A percentile compares a stretch with the other conserved stretches of the same genome.
Conservation (phyloP, 2,888 invertebrate species). For the Pegoplata infirma region DNA sequence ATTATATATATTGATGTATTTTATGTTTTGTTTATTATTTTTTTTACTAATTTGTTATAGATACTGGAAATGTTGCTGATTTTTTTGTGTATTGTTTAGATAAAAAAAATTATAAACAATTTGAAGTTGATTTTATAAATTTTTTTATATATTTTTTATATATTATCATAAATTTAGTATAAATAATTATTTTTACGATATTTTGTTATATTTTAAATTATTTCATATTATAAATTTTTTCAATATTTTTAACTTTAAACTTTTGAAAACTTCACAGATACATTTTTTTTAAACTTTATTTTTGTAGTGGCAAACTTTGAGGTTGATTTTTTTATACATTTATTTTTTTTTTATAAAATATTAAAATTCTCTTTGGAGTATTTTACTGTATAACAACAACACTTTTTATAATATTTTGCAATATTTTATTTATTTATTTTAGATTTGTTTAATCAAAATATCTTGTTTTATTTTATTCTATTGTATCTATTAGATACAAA, state of each 20-base stretch:
- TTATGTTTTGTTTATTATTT: slow-evolving; percentile 2
- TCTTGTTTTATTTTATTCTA: slow-evolving; percentile 27
- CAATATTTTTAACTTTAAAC: background rate
- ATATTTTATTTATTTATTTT: background rate
- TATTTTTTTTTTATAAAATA: background rate
- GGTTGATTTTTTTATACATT: background rate
- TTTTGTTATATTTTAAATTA: background rate
- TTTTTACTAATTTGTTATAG: background rate
- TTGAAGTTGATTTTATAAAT: background rate
- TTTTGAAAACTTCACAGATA: background rate
- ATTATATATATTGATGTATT: background rate
- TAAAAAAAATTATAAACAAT: background rate
- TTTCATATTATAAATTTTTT: background rate
- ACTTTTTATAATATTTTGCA: background rate
- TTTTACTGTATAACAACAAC: background rate
- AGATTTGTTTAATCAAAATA: background rate
- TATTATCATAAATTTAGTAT: no score
- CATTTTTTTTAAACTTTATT: no score
- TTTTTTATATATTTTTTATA: background rate
- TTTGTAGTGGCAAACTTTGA: background rate
- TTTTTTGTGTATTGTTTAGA: background rate
- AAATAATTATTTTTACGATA: background rate
- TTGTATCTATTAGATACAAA: slow-evolving; percentile 37
- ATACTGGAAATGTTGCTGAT: slow-evolving; percentile 18
- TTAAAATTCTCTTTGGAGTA: background rate